Evolutionary conservation across 2,113 vertebrate genomes (phyloP), one percentile per base, ranked within the genome.

Genomic region (Petrocephalus microphthalmus): DNA sequence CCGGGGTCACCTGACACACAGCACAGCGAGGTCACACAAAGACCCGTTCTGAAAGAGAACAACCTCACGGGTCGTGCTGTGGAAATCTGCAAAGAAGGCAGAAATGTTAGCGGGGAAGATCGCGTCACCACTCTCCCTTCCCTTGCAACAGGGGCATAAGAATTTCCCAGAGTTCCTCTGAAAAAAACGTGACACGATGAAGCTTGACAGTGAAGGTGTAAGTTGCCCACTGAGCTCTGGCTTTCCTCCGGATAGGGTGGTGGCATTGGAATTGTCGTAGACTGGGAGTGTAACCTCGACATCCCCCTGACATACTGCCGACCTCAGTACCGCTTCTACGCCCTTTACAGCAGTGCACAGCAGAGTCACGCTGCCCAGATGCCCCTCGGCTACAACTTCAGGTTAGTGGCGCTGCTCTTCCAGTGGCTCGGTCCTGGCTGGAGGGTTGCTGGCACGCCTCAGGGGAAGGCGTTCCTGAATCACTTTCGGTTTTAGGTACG

Each of bases 231-330:
- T 20, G 37, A 33, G 29, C 33, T 87, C 29, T 37, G 19, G 33
- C 22, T 51, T 25, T n/a, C 33, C 87, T 90, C 51, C 57, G 8
- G 81, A 81, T 92, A 99, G 98, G 98, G 98, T 0, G 97, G 97
- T 5, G 95, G 96, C 74, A 96, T 99, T 10, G 97, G 97, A 3
- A 96, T 99, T 89, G 96, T 97, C 88, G 94, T 99, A 0, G 96
- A 97, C 90, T 99, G 98, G 98, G 92, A 97, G 6, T 99, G 98
- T 57, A 97, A 99, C 94, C 93, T 99, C 0, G 98, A 99, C 86
- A 92, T 95, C 93, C 90, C 94, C 0, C 8, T 96, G 1, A 93
- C 74, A 13, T 87, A 97, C 89, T 99, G 98, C 91, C 95, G 94
- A 87, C 98, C 98, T 1, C 2, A 92, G 67, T 99, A 99, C 57